These are phyloP conservation scores for Artemia sp. DNA, from an alignment of 2,888 invertebrate genomes.

Conservation along the genomic window DNA sequence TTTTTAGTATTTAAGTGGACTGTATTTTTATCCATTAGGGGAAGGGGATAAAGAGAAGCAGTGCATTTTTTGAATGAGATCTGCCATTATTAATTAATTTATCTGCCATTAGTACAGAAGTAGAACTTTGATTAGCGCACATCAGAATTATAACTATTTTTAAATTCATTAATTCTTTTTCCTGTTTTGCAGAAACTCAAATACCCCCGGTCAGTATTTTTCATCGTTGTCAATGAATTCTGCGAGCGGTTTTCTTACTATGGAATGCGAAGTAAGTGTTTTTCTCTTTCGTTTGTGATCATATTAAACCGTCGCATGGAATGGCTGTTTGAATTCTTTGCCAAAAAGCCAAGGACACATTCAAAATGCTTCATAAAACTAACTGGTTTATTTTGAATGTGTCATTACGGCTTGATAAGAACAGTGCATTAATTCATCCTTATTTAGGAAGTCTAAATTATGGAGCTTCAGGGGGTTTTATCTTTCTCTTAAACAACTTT, in stretches of 20 bases:
- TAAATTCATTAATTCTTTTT: conserved; percentile 3
- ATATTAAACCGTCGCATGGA: neutral
- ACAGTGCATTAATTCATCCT: no score
- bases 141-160: no score
- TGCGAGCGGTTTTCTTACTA: conserved; percentile 94
- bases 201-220: conserved; percentile 75
- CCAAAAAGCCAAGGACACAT: neutral
- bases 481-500: no score
- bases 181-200: conserved; percentile 25
- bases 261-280: conserved; percentile 78
- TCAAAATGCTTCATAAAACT: neutral
- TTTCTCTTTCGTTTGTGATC: conserved; percentile 12
- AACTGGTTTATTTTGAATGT: conserved; percentile 3
- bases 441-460: no score
- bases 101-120: no score
- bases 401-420: neutral
- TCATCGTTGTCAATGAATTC: conserved; percentile 91
- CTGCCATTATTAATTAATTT: no score
- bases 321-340: neutral
- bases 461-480: no score
- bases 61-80: no score
- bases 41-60: no score
- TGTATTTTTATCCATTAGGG: no score
- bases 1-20: no score
- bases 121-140: no score